Conservation (phyloP, 2,113 vertebrate genomes). For the Rhynchomys soricoides region DNA sequence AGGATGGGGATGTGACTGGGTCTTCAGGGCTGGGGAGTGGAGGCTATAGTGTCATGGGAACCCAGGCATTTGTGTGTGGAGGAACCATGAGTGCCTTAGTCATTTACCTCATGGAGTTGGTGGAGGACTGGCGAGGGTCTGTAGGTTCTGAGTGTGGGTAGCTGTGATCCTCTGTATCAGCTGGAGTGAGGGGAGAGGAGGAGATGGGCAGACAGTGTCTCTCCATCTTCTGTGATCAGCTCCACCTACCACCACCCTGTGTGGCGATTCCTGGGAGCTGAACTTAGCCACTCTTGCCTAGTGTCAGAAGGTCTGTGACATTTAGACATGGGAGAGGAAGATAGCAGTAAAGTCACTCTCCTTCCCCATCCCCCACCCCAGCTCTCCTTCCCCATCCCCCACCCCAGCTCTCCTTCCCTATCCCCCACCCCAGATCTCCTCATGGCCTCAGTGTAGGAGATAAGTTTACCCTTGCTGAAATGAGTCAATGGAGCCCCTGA, state of each 20-base stretch:
- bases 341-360: background rate
- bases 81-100: background rate
- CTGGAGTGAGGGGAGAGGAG: background rate
- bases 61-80: background rate
- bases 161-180: background rate
- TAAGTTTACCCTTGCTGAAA: background rate
- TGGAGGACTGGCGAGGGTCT: background rate
- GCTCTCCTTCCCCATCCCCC: too few species aligned
- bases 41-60: background rate
- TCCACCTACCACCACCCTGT: background rate
- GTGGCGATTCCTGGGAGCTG: background rate
- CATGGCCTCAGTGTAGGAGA: background rate
- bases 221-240: background rate
- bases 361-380: too few species aligned
- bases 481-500: background rate
- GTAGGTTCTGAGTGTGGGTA: background rate
- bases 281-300: background rate
- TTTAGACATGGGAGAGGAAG: background rate
- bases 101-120: background rate
- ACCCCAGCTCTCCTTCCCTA: too few species aligned
- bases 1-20: fast-evolving
- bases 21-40: background rate
- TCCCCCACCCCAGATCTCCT: too few species aligned
- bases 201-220: background rate
- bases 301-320: background rate